Evolutionary conservation across 2,888 invertebrate species (phyloP), one percentile per base, ranked within the genome.

Genomic region (Lobophora halterata): DNA sequence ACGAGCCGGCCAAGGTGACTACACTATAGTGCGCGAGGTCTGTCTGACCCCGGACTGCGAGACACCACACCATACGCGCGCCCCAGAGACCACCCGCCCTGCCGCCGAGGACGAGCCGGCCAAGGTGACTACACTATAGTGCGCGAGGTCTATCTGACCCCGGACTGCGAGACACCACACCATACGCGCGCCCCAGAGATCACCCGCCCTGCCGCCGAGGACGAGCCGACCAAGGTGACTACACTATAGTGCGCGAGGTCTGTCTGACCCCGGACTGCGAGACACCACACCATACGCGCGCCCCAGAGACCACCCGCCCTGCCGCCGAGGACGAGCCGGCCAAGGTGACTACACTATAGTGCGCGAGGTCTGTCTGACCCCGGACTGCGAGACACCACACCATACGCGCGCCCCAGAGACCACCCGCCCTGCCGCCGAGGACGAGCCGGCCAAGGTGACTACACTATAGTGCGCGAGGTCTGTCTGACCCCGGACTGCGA

Each of bases 41-140:
- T 88, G 86, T 49, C 52, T 88, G 61, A 82, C 86, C 62, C 51
- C 69, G 18, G 36, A 49, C 1, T 86, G 86, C 14, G 71, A 32
- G 34, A 17, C 5, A 2, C 17, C 17, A 2, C 6, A 17, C 2
- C 3, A n/a, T n/a, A n/a, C n/a, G n/a, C 5, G 17, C 17, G n/a
- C 17, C n/a, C 5, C 2, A 19, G 28, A 0, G 16, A 23, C 3
- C 34, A 38, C 34, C 28, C 32, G 10, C 21, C 24, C 3, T 6
- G 5, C 1, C 4, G 1, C 5, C 14, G 5, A 5, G 1, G 34
- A 21, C 1, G 6, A 24, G 7, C n/a, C 14, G 16, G 3, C 8
- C 3, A 21, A 21, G 21, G 19, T 19, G 7, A 19, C 3, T 7
- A 5, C 19, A 1, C 7, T 19, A 1, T 19, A 19, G 19, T 7